Evolutionary conservation across 2,113 vertebrate genomes (phyloP), one percentile per base, ranked within the genome.

Genomic region (Nannobrachium achirus): DNA sequence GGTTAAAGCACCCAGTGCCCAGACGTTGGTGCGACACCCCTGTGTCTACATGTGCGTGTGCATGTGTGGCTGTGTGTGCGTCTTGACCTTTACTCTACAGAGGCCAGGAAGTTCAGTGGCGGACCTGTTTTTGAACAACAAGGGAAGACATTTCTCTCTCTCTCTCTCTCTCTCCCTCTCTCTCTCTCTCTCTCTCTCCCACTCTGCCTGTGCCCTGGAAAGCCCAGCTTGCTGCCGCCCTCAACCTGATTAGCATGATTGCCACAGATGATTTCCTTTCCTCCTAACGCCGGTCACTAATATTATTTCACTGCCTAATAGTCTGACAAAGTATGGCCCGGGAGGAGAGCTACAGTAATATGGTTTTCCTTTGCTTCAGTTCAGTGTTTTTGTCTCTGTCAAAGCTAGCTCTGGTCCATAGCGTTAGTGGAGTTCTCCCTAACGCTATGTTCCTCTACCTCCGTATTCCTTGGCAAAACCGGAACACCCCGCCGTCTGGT

Each of bases 71-170:
- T 44, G 46, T 56, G 25, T 60, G 18, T 46, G 13, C 44, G 13
- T 71, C 45, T 59, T 72, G 64, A 68, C 59, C 77, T 59, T 79
- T 80, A 10, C 39, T 57, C 61, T 60, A 56, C 16, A 25, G 25
- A 51, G 62, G 11, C 8, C 50, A 56, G 66, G 72, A 80, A 68
- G 74, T 74, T 66, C 50, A 58, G 16, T 25, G 44, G 8, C 16
- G n/a, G 65, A 45, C 39, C 49, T 72, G 64, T 79, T 84, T 73
- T 64, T 25, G 40, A 78, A 75, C 7, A 70, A 46, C 40, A 65
- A 45, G 38, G 57, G 15, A n/a, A 61, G 44, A 56, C 15, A 10
- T 62, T 63, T 66, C 63, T 38, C 42, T 6, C 50, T 11, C 46
- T 56, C 25, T 33, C 20, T 25, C 20, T 25, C 20, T 4, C 20